These are phyloP conservation scores for Ariopsis seemanni DNA, from an alignment of 2,113 vertebrate species.

Conservation along the genomic window DNA sequence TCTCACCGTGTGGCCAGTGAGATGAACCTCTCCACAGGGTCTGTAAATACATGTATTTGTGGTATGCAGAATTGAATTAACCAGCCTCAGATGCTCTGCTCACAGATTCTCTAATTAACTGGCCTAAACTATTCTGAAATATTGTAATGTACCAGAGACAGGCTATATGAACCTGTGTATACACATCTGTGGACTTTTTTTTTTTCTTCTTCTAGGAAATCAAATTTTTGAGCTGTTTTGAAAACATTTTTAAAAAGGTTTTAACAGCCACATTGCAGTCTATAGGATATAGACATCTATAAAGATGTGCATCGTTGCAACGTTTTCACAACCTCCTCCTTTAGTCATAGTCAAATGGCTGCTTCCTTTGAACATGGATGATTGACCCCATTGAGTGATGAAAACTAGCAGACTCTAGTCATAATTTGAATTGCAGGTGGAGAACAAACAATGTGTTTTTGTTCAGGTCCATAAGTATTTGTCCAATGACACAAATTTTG, in stretches of 20 bases:
- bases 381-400: not conserved
- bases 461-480: not conserved
- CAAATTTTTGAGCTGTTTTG: not conserved
- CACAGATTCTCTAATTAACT: not conserved
- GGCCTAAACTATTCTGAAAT: not conserved
- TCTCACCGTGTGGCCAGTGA: conserved; percentile 91
- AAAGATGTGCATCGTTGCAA: not conserved
- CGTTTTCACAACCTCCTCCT: not conserved
- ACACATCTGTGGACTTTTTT: not conserved
- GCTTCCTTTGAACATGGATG: too few species aligned
- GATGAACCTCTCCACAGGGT: conserved; percentile 91
- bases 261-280: not conserved
- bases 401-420: not conserved
- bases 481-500: too few species aligned
- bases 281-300: not conserved
- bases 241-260: not conserved
- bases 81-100: not conserved
- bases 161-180: not conserved
- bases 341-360: not conserved
- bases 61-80: not conserved
- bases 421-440: not conserved
- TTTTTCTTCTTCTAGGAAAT: not conserved
- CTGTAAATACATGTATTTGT: conserved; percentile 20
- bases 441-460: not conserved
- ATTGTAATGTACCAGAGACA: not conserved